Base-by-base conservation (phyloP, 2,888 invertebrate species). In the Volucella inflata region DNA sequence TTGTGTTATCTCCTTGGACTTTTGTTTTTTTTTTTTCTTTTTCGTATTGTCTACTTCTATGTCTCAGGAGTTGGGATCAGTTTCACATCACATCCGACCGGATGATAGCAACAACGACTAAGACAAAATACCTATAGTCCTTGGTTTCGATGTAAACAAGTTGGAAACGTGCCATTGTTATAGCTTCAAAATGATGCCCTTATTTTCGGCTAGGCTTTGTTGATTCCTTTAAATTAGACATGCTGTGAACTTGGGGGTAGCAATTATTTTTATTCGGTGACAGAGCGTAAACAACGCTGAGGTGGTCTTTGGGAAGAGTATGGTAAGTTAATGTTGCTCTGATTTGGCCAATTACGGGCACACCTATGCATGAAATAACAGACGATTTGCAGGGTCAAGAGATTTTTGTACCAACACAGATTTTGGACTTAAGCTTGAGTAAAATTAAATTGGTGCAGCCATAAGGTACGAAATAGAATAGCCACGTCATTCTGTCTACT, bases 181-280 rank as follows among this genome's bases (percentile, higher is more conserved):
- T 30, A 30, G 57, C 74, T 70, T 50, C 38, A 40, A 59, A 76
- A 71, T 81, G 76, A 76, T 70, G 53, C 65, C 78, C 57, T 75
- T 60, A 70, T 75, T 79, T 79, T 79, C 84, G 75, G 75, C 60
- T 71, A 46, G 79, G 57, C 38, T 53, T 79, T 84, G 84, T 84
- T 84, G 79, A 78, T 79, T 79, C 70, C 64, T 70, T 60, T 51
- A 79, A 84, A 79, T 84, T 75, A 75, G 84, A 70, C 62, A 67
- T 50, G 48, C 70, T 71, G 75, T 75, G 30, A 6, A 30, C 30
- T 84, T 78, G 75, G 79, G 65, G 84, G 53, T 17, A 75, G 75
- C 79, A 84, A 84, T 84, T 84, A 84, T 79, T 84, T 84, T 65
- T 70, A 71, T 75, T 71, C 40, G 59, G 60, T 84, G 79, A 71